phyloP scores from a whole-genome alignment of 2,888 invertebrate species.

The Bombylius major region DNA sequence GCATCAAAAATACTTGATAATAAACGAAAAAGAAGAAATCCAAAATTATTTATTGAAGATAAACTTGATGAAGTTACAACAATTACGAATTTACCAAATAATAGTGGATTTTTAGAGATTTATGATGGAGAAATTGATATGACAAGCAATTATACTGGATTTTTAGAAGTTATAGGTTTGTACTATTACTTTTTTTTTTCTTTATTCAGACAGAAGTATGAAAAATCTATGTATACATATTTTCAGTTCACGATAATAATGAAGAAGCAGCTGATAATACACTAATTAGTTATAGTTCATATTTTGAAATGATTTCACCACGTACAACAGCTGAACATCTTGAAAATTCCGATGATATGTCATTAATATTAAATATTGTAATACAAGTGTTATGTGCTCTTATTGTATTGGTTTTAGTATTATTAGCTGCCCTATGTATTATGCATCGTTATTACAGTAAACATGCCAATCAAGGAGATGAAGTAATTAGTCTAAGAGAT shows the following conservation, averaged over 20 bases:
- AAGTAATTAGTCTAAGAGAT: conserved; percentile 52
- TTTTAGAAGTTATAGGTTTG: conserved; percentile 69
- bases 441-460: conserved; percentile 53
- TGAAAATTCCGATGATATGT: conserved; percentile 34
- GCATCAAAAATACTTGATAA: conserved; percentile 27
- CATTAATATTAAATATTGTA: conserved; percentile 43
- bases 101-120: conserved; percentile 34
- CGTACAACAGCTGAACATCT: conserved; percentile 42
- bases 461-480: conserved; percentile 49
- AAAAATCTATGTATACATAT: background rate
- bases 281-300: conserved; percentile 60
- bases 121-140: conserved; percentile 64
- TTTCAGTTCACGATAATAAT: conserved; percentile 23
- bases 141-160: conserved; percentile 71
- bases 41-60: conserved; percentile 18
- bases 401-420: conserved; percentile 47
- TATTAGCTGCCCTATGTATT: conserved; percentile 50
- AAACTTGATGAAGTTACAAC: conserved; percentile 8
- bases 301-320: conserved; percentile 58
- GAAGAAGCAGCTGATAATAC: conserved; percentile 31
- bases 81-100: background rate
- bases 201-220: background rate
- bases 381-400: conserved; percentile 56
- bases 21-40: conserved; percentile 23
- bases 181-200: conserved; percentile 12